These are phyloP conservation scores for Muschampia staudingeri DNA, from an alignment of 2,888 invertebrate species.

Conservation along the genomic window DNA sequence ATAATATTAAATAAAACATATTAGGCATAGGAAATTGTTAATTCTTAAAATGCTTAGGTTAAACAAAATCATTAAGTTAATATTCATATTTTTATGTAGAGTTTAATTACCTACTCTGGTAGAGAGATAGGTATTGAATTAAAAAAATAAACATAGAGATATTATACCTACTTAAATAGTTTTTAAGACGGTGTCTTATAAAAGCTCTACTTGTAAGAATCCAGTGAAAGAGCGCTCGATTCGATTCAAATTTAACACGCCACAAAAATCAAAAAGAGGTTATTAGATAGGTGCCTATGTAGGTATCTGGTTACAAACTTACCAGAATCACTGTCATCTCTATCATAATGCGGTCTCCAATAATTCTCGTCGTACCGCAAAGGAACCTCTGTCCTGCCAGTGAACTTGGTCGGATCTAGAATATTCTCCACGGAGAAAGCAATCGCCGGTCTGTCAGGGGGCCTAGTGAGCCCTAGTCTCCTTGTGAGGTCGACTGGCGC, in stretches of 20 bases:
- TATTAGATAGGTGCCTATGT: no score
- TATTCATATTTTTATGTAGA: no score
- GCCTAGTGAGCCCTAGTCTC: slow-evolving; percentile 91
- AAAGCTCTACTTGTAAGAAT: no score
- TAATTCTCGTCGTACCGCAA: slow-evolving; percentile 92
- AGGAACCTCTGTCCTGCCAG: slow-evolving; percentile 92
- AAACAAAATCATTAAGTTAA: no score
- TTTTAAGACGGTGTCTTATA: no score
- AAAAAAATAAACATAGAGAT: no score
- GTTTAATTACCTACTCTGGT: no score
- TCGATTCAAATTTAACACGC: neutral
- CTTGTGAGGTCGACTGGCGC: slow-evolving; percentile 88
- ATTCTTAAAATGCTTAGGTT: no score
- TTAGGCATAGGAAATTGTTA: no score
- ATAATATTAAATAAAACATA: no score
- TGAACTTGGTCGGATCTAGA: slow-evolving; percentile 97
- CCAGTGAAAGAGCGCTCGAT: neutral
- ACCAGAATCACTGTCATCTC: slow-evolving; percentile 92
- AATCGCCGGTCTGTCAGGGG: slow-evolving; percentile 90
- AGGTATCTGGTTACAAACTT: slow-evolving; percentile 69
- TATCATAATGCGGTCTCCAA: slow-evolving; percentile 89
- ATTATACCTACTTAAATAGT: no score
- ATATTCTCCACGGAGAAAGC: slow-evolving; percentile 98
- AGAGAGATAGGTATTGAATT: no score
- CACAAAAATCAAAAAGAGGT: neutral